Conservation (phyloP, 2,888 invertebrate species). For the Chaetoderma sp. region DNA sequence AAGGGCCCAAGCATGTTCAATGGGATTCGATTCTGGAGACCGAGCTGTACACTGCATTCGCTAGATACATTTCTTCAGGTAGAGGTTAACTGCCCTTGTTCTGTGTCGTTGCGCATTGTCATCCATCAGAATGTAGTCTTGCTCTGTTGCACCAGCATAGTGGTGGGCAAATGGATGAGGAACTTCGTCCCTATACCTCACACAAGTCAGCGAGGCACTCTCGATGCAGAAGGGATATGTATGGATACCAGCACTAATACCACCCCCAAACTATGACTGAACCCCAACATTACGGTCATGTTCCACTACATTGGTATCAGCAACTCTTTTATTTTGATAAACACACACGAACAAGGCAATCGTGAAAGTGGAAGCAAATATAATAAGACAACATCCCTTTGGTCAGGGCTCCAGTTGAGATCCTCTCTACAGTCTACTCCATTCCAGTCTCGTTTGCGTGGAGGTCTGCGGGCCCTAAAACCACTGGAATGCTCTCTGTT, state of each 20-base stretch:
- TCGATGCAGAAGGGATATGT: constrained; percentile 22
- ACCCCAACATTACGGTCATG: constrained; percentile 23
- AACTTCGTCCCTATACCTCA: constrained; percentile 26
- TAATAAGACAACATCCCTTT: too few relatives aligned
- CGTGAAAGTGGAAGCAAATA: too few relatives aligned
- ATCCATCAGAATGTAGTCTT: constrained; percentile 21
- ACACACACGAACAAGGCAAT: too few relatives aligned
- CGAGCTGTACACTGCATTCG: constrained; percentile 11
- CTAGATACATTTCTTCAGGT: constrained; percentile 14
- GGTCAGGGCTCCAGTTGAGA: too few relatives aligned
- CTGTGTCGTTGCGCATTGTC: too few relatives aligned
- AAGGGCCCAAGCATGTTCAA: constrained; percentile 16
- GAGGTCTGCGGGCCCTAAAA: too few relatives aligned
- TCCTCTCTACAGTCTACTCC: too few relatives aligned
- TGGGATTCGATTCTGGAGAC: too few relatives aligned
- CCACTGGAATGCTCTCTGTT: too few relatives aligned
- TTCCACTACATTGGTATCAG: too few relatives aligned
- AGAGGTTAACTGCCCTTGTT: too few relatives aligned
- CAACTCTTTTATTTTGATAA: constrained; percentile 7
- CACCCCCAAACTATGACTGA: constrained; percentile 28
- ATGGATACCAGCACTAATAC: constrained; percentile 11
- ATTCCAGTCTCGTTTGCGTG: too few relatives aligned
- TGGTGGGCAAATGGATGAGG: constrained; percentile 11
- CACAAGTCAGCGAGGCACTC: constrained; percentile 24
- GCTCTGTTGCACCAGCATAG: constrained; percentile 21